phyloP scores from a whole-genome alignment of 2,113 vertebrate species.

The Oncorhynchus clarkii region DNA sequence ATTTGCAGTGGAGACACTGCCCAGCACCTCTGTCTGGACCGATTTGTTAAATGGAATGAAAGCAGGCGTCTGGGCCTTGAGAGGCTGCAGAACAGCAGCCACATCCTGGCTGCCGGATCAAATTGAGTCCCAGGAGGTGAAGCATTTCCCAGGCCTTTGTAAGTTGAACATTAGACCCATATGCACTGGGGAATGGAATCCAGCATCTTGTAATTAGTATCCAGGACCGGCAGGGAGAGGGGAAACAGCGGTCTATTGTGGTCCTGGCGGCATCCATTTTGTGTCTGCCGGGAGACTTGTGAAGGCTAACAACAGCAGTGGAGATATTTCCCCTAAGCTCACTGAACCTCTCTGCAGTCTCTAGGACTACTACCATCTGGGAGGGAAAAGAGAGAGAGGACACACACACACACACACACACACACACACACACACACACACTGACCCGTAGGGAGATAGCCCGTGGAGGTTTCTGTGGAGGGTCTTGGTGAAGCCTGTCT shows the following conservation, averaged over 20 bases:
- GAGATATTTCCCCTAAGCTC: slow-evolving; percentile 19
- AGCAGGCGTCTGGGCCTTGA: slow-evolving; percentile 4
- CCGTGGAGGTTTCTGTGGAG: slow-evolving; percentile 92
- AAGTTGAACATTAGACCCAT: slow-evolving; percentile 31
- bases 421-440: background rate
- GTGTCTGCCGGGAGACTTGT: slow-evolving; percentile 29
- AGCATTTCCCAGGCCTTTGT: slow-evolving; percentile 17
- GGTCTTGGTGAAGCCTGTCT: slow-evolving; percentile 93
- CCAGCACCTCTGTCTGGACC: background rate
- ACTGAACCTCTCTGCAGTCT: background rate
- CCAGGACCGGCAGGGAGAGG: slow-evolving; percentile 26
- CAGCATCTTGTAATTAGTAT: slow-evolving; percentile 40
- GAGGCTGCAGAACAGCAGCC: slow-evolving; percentile 1
- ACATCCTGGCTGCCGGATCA: slow-evolving; percentile 1
- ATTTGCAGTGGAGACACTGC: background rate
- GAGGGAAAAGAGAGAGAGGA: slow-evolving; percentile 1
- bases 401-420: background rate
- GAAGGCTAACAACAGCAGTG: slow-evolving; percentile 13
- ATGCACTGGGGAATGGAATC: slow-evolving; percentile 10
- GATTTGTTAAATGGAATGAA: slow-evolving; percentile 12
- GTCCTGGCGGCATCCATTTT: slow-evolving; percentile 38
- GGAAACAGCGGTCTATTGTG: slow-evolving; percentile 15
- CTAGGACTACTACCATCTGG: slow-evolving; percentile 23
- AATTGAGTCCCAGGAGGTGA: slow-evolving; percentile 12
- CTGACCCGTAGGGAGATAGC: slow-evolving; percentile 93